Conservation (phyloP, 2,888 invertebrate genomes). For the Lasioglossum malachurum region DNA sequence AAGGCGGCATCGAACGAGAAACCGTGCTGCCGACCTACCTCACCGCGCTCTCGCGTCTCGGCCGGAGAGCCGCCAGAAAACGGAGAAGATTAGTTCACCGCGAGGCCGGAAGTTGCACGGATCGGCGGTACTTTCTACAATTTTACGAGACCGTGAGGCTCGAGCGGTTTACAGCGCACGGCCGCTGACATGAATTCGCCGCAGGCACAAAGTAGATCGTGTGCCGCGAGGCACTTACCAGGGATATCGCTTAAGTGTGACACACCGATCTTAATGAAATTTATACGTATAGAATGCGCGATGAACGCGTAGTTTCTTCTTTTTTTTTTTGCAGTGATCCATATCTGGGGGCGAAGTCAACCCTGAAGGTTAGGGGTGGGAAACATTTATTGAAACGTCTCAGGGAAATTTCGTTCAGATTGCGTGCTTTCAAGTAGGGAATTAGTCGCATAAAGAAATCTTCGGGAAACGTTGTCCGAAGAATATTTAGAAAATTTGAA, state of each 20-base stretch:
- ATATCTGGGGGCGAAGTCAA: not conserved
- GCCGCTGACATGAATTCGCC: conserved; percentile 19
- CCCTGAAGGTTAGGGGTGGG: not conserved
- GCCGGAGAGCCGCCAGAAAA: conserved; percentile 55
- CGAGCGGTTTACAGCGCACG: conserved; percentile 13
- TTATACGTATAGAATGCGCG: not conserved
- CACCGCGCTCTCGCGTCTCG: conserved; percentile 32
- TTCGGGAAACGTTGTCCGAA: not conserved
- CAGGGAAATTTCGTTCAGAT: not conserved
- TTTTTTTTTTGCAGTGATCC: not conserved
- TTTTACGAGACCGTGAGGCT: conserved; percentile 37
- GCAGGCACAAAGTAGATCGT: conserved; percentile 21
- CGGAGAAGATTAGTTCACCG: conserved; percentile 54
- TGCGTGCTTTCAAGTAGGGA: not conserved
- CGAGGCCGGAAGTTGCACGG: conserved; percentile 52
- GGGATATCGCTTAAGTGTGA: conserved; percentile 2
- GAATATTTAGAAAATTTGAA: not conserved
- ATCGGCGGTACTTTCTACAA: conserved; percentile 52
- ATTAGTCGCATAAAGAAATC: no score
- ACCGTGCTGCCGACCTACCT: conserved; percentile 66
- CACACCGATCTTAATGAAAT: conserved; percentile 6
- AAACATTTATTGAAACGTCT: not conserved
- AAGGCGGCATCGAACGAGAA: conserved; percentile 65
- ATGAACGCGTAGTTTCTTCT: not conserved
- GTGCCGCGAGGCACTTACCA: not conserved